phyloP scores from a whole-genome alignment of 2,797 vertebrate genomes.

The Fratercula arctica region DNA sequence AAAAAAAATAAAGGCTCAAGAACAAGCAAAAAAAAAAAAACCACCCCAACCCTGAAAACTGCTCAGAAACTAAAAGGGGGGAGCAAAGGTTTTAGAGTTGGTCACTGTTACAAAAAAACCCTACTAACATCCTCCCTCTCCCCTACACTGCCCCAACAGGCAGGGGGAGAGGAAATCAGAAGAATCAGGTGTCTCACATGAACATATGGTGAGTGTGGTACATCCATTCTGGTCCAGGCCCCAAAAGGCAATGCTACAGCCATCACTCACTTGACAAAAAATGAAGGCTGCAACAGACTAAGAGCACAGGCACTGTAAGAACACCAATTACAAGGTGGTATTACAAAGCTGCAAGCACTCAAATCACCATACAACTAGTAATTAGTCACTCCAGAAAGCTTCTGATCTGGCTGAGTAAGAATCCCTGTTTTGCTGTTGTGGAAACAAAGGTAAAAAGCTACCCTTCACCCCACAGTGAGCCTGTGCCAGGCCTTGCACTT shows the following conservation, averaged over 20 bases:
- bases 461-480: neutral
- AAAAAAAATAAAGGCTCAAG: too few relatives aligned
- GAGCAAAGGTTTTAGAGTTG: neutral
- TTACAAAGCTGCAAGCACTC: constrained; percentile 62
- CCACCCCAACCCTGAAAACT: neutral
- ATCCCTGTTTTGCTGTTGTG: constrained; percentile 44
- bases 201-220: neutral
- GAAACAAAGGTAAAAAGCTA: constrained; percentile 64
- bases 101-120: neutral
- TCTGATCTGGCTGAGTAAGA: constrained; percentile 52
- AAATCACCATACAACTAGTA: constrained; percentile 63
- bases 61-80: neutral
- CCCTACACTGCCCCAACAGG: neutral
- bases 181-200: neutral
- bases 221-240: neutral
- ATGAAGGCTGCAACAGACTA: constrained; percentile 40
- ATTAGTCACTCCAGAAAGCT: constrained; percentile 67
- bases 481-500: constrained; percentile 38
- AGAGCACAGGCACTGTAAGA: constrained; percentile 50
- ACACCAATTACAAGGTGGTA: constrained; percentile 55
- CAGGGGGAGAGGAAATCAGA: neutral
- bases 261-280: constrained; percentile 55
- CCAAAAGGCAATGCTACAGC: constrained; percentile 53
- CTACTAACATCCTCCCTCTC: neutral
- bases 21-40: neutral